A percentile compares a stretch with the other conserved stretches of the same genome.
Conservation (phyloP, 2,797 vertebrate species). For the Stomatorhinus walkeri region DNA sequence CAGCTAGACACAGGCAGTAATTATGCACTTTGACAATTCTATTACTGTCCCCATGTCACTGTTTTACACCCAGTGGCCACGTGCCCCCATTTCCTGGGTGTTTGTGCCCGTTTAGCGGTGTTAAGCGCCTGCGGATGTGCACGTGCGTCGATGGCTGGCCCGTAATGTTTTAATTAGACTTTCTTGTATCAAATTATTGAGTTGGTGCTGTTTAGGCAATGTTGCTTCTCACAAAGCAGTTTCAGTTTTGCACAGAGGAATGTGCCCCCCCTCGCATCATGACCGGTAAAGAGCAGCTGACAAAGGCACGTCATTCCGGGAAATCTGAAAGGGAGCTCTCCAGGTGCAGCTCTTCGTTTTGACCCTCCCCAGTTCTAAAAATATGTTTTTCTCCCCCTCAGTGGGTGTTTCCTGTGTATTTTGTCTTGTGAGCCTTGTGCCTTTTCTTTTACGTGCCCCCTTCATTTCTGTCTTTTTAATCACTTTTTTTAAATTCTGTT, state of each 20-base stretch:
- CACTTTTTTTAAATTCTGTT: neutral
- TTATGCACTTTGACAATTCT: slow-evolving; percentile 10
- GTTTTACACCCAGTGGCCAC: neutral
- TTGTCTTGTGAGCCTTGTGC: neutral
- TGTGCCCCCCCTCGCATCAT: neutral
- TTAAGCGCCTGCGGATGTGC: neutral
- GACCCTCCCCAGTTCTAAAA: neutral
- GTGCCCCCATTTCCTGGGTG: neutral
- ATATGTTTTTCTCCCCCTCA: neutral
- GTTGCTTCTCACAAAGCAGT: neutral
- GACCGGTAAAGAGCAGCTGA: neutral
- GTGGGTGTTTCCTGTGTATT: neutral
- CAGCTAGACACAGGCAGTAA: neutral
- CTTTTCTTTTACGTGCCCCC: neutral
- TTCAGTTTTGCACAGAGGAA: neutral
- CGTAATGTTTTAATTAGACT: neutral
- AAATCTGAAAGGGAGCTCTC: neutral
- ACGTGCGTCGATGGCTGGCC: neutral
- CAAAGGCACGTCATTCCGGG: neutral
- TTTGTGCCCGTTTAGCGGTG: neutral
- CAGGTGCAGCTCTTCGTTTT: neutral
- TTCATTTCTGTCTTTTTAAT: neutral
- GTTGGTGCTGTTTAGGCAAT: neutral
- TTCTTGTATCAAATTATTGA: neutral
- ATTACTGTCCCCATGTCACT: slow-evolving; percentile 1